Conservation (phyloP, 2,797 vertebrate species). For the Rhabdophis nuchalis region DNA sequence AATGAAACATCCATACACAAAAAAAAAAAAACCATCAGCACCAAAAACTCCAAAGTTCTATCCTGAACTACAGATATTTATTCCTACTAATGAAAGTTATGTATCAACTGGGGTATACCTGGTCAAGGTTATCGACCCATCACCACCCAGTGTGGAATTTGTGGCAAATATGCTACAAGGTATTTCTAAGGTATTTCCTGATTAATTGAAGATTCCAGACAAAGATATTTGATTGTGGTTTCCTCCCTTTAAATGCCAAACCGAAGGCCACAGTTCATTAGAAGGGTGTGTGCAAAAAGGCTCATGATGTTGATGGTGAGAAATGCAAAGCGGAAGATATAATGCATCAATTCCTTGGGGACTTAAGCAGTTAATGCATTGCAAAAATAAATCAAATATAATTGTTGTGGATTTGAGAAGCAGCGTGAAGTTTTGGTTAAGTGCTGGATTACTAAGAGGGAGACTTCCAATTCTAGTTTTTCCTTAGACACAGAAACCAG, state of each 20-base stretch:
- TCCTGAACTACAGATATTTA: background rate
- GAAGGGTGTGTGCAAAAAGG: background rate
- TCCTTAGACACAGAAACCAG: background rate
- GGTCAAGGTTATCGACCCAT: background rate
- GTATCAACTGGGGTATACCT: background rate
- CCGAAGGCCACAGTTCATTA: rapidly evolving
- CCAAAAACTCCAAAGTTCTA: background rate
- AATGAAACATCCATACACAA: background rate
- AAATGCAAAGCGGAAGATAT: background rate
- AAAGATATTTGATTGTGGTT: background rate
- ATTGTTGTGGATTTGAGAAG: background rate
- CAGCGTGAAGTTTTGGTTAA: background rate
- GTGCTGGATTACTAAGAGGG: background rate
- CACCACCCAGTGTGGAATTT: too few species aligned
- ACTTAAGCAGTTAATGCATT: background rate
- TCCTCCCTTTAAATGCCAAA: background rate
- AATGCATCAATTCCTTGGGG: background rate
- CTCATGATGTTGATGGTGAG: background rate
- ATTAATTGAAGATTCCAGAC: background rate
- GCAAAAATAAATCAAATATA: background rate
- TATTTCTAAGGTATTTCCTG: background rate
- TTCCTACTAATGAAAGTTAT: background rate
- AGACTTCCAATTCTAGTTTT: background rate
- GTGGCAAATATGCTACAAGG: background rate
- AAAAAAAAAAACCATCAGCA: background rate